Base-by-base conservation (phyloP, 2,113 vertebrate species). In the Grallaria varia region DNA sequence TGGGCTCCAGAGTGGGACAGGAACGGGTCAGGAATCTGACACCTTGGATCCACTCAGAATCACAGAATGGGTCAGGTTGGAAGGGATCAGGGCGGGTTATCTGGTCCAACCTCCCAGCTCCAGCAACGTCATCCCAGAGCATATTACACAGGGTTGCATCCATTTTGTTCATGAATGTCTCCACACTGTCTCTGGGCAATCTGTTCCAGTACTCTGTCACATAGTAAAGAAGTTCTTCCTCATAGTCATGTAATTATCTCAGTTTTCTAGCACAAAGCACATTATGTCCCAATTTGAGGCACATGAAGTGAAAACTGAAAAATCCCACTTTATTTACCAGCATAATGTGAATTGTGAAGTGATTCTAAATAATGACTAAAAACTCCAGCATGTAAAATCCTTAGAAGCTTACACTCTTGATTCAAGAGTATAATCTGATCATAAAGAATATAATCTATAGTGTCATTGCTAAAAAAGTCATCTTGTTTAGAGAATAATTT, bases 271-370 rank as follows among this genome's bases (percentile, higher is more conserved):
- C 10, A 39, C 18, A 8, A 59, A 67, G 20, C 7, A 15, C 3
- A 1, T 56, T 27, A 5, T 14, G 47, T 16, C 40, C 14, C 1
- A 2, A 0, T 35, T 50, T 37, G 55, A 71, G 6, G 12, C 21
- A 35, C 4, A 2, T 10, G 12, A 12, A 13, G 10, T 74, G 47
- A 66, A 81, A 86, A 55, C 35, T 18, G n/a, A 92, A 77, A 52
- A 62, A 53, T 10, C 42, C n/a, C 37, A 16, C 40, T 39, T 35
- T 33, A 24, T 56, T 72, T 40, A 17, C 12, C 0, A 2, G 19
- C 4, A 14, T 30, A 42, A 67, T 7, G 11, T 20, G 20, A 83
- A 64, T 8, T 64, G 28, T 12, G 33, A 56, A 86, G 40, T 14
- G 53, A 76, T 64, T 47, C 31, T 8, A 63, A 73, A 66, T 2